Evolutionary conservation across 2,888 invertebrate species (phyloP).

Genomic region (Ferrisia virgata): DNA sequence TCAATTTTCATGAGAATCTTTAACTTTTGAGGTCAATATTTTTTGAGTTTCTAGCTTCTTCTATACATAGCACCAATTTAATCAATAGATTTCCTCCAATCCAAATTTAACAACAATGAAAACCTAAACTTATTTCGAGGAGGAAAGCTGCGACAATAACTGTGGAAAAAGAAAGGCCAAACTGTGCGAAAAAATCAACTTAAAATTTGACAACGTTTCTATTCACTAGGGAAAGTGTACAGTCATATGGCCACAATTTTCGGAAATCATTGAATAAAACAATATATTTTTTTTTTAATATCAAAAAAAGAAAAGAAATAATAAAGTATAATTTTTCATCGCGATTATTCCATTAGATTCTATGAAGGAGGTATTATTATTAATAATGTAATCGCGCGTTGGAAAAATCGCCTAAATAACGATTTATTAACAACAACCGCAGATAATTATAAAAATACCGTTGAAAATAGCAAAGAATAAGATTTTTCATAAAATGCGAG

Average conservation of each 20-base stretch:
- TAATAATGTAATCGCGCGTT: neutral
- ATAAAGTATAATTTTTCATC: neutral
- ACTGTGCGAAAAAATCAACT: neutral
- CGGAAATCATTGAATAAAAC: neutral
- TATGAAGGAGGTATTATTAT: too few species aligned
- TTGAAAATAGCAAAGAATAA: neutral
- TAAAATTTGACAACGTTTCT: neutral
- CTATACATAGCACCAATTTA: too few species aligned
- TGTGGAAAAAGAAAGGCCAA: neutral
- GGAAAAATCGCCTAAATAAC: neutral
- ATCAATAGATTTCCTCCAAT: too few species aligned
- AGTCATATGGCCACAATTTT: neutral
- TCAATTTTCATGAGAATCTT: too few species aligned
- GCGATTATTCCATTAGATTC: neutral
- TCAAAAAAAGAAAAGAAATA: neutral
- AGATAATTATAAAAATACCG: neutral
- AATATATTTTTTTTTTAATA: neutral
- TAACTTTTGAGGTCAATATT: too few species aligned
- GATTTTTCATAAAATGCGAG: neutral
- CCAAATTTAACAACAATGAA: too few species aligned
- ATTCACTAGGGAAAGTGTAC: neutral
- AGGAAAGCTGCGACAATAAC: neutral
- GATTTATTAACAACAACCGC: neutral
- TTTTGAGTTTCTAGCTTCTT: too few species aligned
- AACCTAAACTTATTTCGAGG: too few species aligned